Base-by-base conservation (phyloP, 2,113 vertebrate genomes). In the Gymnocephalus cernua region DNA sequence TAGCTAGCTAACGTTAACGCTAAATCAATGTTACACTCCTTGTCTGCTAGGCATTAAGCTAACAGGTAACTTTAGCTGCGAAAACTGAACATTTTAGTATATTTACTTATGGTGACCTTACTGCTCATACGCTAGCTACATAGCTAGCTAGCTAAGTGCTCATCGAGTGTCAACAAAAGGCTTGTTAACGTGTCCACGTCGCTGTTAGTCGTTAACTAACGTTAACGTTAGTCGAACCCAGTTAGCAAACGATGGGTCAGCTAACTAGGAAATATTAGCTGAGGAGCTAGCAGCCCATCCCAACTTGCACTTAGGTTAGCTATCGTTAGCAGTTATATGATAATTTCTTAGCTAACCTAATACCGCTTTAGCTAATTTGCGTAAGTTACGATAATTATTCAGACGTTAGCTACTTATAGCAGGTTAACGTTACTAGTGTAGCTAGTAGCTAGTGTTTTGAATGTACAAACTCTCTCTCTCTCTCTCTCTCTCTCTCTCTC, bases 11-110 rank as follows among this genome's bases (percentile, higher is more conserved):
- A 41, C 38, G 38, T 41, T 41, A 18, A 29, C 38, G 47, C 13
- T 66, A 41, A 67, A 48, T 62, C 58, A 48, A 29, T 53, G 38
- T 62, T 74, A 50, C 44, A n/a, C 35, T 56, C 18, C 21, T 18
- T 69, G 50, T 71, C 45, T 70, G 73, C 19, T 67, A 57, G 61
- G 21, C 53, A 15, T 76, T 29, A 13, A 11, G 13, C 38, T 41
- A 41, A 41, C 38, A n/a, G 47, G 3, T 53, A 73, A 88, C 85
- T 15, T 71, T 63, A 81, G 67, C 77, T 54, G 5, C n/a, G 21
- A 18, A 27, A n/a, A 44, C 12, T 45, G n/a, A 27, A 50, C 13
- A 16, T 59, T 48, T 74, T 6, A n/a, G 27, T 54, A 16, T 0
- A 21, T 67, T 23, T 48, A 38, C 21, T 27, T 51, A 61, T 44